Base-by-base conservation (phyloP, 2,113 vertebrate species). In the Xiphophorus hellerii region DNA sequence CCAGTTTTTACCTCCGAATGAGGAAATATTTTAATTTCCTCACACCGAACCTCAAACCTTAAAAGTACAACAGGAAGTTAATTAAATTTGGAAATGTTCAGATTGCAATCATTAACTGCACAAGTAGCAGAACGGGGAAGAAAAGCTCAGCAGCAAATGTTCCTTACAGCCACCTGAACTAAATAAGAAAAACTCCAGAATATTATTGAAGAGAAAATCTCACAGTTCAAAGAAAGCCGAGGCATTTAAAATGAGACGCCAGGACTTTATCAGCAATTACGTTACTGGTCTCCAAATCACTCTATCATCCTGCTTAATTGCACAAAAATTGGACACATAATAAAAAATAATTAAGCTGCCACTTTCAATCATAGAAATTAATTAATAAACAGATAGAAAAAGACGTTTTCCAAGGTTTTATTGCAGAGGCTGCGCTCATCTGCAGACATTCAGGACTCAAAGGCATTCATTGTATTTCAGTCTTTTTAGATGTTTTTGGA, bases 91-190 rank as follows among this genome's bases (percentile, higher is more conserved):
- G 73, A 90, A 84, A 78, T 88, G 90, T 89, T 84, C 82, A 85
- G 91, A 93, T 94, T 90, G 74, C 92, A 93, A 93, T 93, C 93
- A 83, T n/a, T 60, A 80, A 88, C 88, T 91, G 86, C 82, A 92
- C 86, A 87, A 73, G 75, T 80, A 85, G 73, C 64, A 79, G 78
- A 84, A 91, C 35, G 75, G 69, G 82, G 61, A 80, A n/a, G 74
- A 77, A 68, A 83, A 84, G 74, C 81, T 62, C 77, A 86, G 73
- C 74, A 75, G 72, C 58, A 78, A 42, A 85, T 87, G 35, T 89
- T 86, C 89, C 75, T 84, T 74, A 78, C 51, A 67, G 82, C 74
- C 77, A 77, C 79, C 81, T 76, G 83, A 88, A 87, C 61, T 74
- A 71, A 89, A 80, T 2, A 20, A 20, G 74, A 83, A 81, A 82